Evolutionary conservation across 23 tunicate genomes (phyloP), one percentile per base, ranked within the genome.

Genomic region (Oikopleura albicans): DNA sequence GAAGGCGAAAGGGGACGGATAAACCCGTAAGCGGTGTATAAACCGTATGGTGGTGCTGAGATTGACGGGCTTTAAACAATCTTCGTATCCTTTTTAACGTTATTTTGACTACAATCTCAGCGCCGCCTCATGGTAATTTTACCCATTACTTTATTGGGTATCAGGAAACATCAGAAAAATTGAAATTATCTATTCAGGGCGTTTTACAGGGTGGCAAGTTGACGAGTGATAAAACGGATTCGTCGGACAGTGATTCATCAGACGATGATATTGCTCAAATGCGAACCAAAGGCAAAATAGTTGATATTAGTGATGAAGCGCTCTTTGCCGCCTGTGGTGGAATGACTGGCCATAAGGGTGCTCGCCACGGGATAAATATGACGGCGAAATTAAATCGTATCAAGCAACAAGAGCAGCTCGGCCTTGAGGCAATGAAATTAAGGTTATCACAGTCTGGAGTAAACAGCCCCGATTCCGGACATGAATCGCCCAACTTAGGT

Each of bases 351-450:
- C 59, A 49, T 22, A 49, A 49, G 40, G 89, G 87, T 27, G 89
- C 89, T 0, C 57, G 89, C 39, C 89, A 87, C 40, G 89, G 89
- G 8, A 39, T 87, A 28, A 85, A 87, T 29, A 34, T 85, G 0
- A 85, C 84, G 0, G 89, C 84, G 1, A 87, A 87, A 85, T 66
- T 87, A 16, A 83, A 56, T 22, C 40, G 89, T 33, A 85, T 84
- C 38, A 39, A 84, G 66, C 84, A 75, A 40, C 87, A 84, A 40
- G 84, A 84, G 83, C 39, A 39, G 31, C 57, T 31, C 38, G 57
- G 39, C 39, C 39, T 38, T 22, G 36, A 29, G 0, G 0, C 56
- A 28, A 49, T 49, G 59, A 49, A 49, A 22, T 8, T 8, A 8
- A 49, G 8, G 59, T 49, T 8, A 8, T 8, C 8, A 22, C 8